Percentiles rank a stretch among this genome's conserved stretches.
These are phyloP conservation scores for Atethmia centrago DNA, from an alignment of 2,888 invertebrate species.

Conservation along the genomic window DNA sequence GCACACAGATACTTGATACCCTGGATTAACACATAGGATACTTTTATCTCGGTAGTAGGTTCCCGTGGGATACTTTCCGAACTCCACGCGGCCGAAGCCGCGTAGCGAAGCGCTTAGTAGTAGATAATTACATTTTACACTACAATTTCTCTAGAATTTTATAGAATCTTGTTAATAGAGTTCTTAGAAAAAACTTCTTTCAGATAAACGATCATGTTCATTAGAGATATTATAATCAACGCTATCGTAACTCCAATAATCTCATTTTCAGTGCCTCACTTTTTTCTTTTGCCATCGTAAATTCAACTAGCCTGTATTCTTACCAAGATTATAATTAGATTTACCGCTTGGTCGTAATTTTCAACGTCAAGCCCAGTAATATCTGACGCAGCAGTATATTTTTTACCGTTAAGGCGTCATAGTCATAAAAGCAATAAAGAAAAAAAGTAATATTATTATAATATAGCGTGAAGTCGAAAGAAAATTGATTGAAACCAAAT, in stretches of 20 bases:
- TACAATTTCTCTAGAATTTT: background rate
- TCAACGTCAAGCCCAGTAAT: constrained; percentile 39
- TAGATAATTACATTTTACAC: background rate
- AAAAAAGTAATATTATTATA: constrained; percentile 25
- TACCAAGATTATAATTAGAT: constrained; percentile 61
- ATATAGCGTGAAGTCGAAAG: constrained; percentile 30
- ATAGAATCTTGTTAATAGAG: background rate
- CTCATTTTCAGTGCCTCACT: constrained; percentile 14
- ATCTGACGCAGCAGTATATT: constrained; percentile 42
- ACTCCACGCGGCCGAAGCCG: too few species aligned
- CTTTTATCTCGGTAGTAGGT: too few species aligned
- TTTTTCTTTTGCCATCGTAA: constrained; percentile 40
- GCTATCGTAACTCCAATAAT: background rate
- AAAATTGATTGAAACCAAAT: constrained; percentile 57
- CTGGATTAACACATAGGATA: too few species aligned
- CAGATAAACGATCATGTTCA: background rate
- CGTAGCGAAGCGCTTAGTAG: too few species aligned
- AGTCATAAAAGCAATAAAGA: constrained; percentile 35
- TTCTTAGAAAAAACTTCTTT: background rate
- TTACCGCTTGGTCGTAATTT: constrained; percentile 54
- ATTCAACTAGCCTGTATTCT: constrained; percentile 36
- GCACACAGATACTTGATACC: too few species aligned
- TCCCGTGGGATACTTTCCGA: too few species aligned
- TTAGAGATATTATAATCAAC: background rate
- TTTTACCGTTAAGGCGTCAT: constrained; percentile 25